Conservation (phyloP, 1,140 invertebrate genomes). For the Samia ricini region DNA sequence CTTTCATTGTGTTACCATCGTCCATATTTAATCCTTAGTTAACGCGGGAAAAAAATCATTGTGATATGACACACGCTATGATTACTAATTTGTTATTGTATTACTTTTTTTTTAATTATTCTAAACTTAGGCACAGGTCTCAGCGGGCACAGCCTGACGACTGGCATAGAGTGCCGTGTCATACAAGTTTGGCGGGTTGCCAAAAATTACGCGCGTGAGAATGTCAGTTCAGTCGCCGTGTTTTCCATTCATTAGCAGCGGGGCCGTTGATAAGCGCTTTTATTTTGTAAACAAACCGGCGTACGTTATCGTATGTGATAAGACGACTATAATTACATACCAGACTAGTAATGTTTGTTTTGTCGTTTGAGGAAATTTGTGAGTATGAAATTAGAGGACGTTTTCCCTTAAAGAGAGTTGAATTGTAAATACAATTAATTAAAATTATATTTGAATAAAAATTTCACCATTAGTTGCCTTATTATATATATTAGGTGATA, state of each 20-base stretch:
- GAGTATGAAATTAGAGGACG: not conserved
- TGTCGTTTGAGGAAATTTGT: constrained; percentile 4
- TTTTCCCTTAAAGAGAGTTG: too few relatives aligned
- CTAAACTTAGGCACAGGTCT: constrained; percentile 30
- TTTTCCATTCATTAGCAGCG: constrained; percentile 32
- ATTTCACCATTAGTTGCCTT: too few relatives aligned
- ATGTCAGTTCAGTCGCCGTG: constrained; percentile 8
- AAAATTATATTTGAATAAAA: too few relatives aligned
- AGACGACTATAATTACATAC: constrained; percentile 15
- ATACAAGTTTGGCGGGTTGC: constrained; percentile 42
- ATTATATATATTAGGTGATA: too few relatives aligned
- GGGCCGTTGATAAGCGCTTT: constrained; percentile 28
- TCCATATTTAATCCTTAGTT: constrained; percentile 59
- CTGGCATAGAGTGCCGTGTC: constrained; percentile 49
- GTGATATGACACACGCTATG: too few relatives aligned
- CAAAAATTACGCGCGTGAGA: constrained; percentile 29
- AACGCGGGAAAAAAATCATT: constrained; percentile 49
- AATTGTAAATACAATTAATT: too few relatives aligned
- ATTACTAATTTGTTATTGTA: constrained; percentile 20
- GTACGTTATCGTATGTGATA: constrained; percentile 31
- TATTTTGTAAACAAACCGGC: constrained; percentile 52
- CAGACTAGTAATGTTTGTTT: constrained; percentile 13
- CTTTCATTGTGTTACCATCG: constrained; percentile 53
- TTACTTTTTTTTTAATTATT: constrained; percentile 34
- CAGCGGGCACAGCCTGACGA: constrained; percentile 38